Evolutionary conservation across 2,888 invertebrate species (phyloP).

Genomic region (Leptinotarsa haldemani): DNA sequence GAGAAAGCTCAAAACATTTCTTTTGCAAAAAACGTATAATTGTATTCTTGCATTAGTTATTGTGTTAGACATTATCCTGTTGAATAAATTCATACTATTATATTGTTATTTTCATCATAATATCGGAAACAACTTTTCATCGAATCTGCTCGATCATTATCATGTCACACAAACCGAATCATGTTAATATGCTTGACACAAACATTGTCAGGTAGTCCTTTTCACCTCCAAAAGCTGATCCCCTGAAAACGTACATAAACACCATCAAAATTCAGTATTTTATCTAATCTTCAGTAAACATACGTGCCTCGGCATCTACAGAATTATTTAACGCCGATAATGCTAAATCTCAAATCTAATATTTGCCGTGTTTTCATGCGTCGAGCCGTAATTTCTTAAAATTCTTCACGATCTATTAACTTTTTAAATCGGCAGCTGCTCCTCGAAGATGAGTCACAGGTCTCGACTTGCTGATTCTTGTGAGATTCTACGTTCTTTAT

Average conservation of each 20-base stretch:
- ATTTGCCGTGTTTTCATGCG: conserved; percentile 43
- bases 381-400: conserved; percentile 38
- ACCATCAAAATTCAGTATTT: conserved; percentile 27
- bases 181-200: conserved; percentile 31
- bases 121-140: conserved; percentile 10
- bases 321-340: conserved; percentile 24
- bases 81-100: too few species aligned
- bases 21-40: too few species aligned
- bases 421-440: conserved; percentile 46
- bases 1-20: too few species aligned
- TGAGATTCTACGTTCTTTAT: conserved; percentile 21
- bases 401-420: conserved; percentile 45
- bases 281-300: conserved; percentile 42
- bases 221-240: conserved; percentile 8
- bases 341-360: conserved; percentile 38
- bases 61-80: too few species aligned
- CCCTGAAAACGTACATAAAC: conserved; percentile 18
- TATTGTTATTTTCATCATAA: too few species aligned
- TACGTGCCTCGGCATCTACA: conserved; percentile 35
- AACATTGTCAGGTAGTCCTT: conserved; percentile 33
- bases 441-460: conserved; percentile 43
- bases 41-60: too few species aligned
- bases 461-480: conserved; percentile 42
- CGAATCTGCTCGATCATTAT: conserved; percentile 1
- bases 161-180: not conserved